Evolutionary conservation across 2,113 vertebrate genomes (phyloP).

Genomic region (Electrona antarctica): DNA sequence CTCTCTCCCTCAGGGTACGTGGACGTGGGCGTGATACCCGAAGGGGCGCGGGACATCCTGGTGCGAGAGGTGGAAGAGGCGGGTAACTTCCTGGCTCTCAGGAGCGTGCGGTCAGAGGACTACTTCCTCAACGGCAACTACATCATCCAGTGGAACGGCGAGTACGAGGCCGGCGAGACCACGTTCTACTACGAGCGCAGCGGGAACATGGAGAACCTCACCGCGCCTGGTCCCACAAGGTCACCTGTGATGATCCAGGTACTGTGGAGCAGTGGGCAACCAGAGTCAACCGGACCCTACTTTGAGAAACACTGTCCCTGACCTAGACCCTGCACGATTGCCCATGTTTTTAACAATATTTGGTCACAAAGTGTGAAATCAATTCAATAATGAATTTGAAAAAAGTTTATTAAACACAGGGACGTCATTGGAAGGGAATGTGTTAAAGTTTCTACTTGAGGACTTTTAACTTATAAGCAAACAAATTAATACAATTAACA

Average conservation of each 20-base stretch:
- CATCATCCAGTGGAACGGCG: slow-evolving; percentile 98
- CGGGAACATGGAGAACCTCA: slow-evolving; percentile 93
- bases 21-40: slow-evolving; percentile 92
- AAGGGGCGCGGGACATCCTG: slow-evolving; percentile 92
- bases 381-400: no score
- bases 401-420: no score
- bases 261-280: slow-evolving; percentile 16
- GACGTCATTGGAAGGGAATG: no score
- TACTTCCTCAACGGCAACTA: slow-evolving; percentile 95
- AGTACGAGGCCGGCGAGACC: slow-evolving; percentile 90
- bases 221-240: slow-evolving; percentile 89
- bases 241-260: slow-evolving; percentile 95
- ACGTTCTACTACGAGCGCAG: slow-evolving; percentile 90
- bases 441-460: no score
- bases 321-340: no score
- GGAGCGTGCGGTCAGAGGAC: slow-evolving; percentile 84
- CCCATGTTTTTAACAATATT: no score
- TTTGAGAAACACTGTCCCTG: no score
- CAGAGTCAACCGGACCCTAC: no score
- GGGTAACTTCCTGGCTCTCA: slow-evolving; percentile 92
- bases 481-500: no score
- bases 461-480: no score
- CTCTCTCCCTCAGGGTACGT: slow-evolving; percentile 84
- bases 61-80: slow-evolving; percentile 89
- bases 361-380: no score